These are phyloP conservation scores for Actenoides lindsayi DNA, from an alignment of 2,113 vertebrate genomes.

Conservation along the genomic window DNA sequence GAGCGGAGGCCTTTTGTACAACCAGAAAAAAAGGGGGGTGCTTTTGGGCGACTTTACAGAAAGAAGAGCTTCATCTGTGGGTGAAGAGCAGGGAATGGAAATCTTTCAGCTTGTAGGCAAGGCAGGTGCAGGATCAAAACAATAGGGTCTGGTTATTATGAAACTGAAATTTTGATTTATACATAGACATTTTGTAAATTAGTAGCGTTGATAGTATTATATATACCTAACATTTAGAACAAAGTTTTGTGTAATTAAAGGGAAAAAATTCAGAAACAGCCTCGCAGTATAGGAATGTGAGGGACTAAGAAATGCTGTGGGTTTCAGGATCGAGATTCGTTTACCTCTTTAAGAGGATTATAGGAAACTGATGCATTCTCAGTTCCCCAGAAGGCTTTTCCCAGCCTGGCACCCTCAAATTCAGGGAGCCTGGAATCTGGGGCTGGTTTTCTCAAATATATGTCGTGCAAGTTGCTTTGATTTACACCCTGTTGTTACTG, in stretches of 20 bases:
- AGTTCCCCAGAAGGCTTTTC: neutral
- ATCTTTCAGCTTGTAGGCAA: neutral
- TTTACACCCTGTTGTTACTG: neutral
- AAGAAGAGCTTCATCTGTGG: neutral
- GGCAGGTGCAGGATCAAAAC: neutral
- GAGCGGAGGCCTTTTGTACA: neutral
- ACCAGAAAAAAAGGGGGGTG: neutral
- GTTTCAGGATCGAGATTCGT: neutral
- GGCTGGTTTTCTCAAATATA: neutral
- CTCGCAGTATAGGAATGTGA: neutral
- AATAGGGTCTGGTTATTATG: neutral
- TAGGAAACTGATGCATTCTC: neutral
- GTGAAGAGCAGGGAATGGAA: neutral
- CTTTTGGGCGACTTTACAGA: neutral
- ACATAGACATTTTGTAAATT: neutral
- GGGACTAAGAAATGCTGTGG: fast-evolving
- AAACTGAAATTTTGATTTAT: neutral
- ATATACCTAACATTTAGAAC: neutral
- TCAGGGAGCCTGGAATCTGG: neutral
- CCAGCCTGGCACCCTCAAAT: neutral
- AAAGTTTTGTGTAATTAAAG: neutral
- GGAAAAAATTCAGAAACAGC: neutral
- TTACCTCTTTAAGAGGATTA: slow-evolving; percentile 4
- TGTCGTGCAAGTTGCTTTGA: neutral
- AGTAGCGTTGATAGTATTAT: neutral